Evolutionary conservation across 1,140 invertebrate species (phyloP), one percentile per base, ranked within the genome.

Genomic region (Uloborus diversus): DNA sequence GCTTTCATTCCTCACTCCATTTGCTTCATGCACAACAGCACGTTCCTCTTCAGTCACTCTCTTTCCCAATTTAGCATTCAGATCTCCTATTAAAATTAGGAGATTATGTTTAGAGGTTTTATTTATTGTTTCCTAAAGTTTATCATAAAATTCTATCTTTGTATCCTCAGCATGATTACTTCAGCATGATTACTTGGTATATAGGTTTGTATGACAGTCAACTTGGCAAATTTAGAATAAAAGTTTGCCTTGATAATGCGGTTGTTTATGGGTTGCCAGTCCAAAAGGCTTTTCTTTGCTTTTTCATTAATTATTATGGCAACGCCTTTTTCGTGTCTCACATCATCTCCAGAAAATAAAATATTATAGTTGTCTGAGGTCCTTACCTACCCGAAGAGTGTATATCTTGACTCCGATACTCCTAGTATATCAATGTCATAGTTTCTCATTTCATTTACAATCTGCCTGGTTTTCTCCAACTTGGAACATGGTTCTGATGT

Each of bases 121-220:
- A 25, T 35, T 25, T 42, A 37, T 13, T 4, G 25, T 65, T 35
- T 35, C 25, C 42, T 37, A 25, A 4, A 65, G n/a, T 20, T 35
- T 14, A 20, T 65, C 62, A 3, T 65, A 65, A 25, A 65, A 65
- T 13, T 35, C n/a, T 20, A 32, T 20, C 30, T 69, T 30, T 28
- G 37, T 17, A 42, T 69, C 37, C 23, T 27, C n/a, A n/a, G n/a
- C n/a, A n/a, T n/a, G n/a, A n/a, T n/a, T n/a, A n/a, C n/a, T 0
- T 65, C 62, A 37, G 62, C 62, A 65, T 35, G 32, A 25, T 65
- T 65, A 37, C 32, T 65, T 65, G 62, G 62, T 37, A 33, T 33
- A 27, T 65, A 65, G 4, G n/a, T n/a, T 25, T 65, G 62, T 65
- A 65, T 35, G 25, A 65, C 23, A 23, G 25, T 65, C 20, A 65